Percentiles rank a stretch among this genome's conserved stretches.
Evolutionary conservation across 2,888 invertebrate genomes (phyloP).

Genomic region (Meteorus cinctellus): DNA sequence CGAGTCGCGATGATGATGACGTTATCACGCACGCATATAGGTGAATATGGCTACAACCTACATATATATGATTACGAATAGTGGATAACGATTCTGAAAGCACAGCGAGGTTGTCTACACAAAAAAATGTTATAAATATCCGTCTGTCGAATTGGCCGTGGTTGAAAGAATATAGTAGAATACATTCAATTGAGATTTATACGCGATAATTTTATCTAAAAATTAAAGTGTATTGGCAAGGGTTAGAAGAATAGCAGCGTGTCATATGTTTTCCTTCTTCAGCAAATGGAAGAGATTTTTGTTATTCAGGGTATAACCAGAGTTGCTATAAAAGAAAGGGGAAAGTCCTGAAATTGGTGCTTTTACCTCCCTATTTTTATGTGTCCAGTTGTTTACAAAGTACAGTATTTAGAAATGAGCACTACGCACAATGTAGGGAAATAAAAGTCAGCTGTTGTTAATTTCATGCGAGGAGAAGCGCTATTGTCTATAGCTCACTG

Average conservation of each 20-base stretch:
- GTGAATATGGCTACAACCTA: conserved; percentile 75
- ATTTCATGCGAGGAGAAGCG: too few species aligned
- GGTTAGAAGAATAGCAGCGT: not conserved
- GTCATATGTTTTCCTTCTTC: too few species aligned
- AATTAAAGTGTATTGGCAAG: conserved; percentile 23
- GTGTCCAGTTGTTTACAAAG: too few species aligned
- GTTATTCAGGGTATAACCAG: conserved; percentile 31
- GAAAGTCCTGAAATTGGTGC: too few species aligned
- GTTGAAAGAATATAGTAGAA: conserved; percentile 1
- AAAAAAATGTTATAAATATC: conserved; percentile 3
- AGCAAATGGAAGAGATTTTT: conserved; percentile 36
- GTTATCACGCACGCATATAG: conserved; percentile 82
- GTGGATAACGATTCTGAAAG: not conserved
- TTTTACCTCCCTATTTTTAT: too few species aligned
- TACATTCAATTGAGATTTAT: conserved; percentile 18
- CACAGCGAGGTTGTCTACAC: not conserved
- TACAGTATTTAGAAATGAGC: too few species aligned
- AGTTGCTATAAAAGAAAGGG: not conserved
- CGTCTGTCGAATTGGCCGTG: conserved; percentile 12
- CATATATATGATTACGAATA: not conserved
- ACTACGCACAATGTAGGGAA: too few species aligned
- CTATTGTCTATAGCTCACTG: not conserved
- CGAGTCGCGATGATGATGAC: conserved; percentile 79
- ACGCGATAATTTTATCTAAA: conserved; percentile 10
- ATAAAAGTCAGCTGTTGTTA: too few species aligned